Percentiles rank a stretch among this genome's conserved stretches.
These are phyloP conservation scores for Tetragnatha montana DNA, from an alignment of 2,888 invertebrate species.

Conservation along the genomic window DNA sequence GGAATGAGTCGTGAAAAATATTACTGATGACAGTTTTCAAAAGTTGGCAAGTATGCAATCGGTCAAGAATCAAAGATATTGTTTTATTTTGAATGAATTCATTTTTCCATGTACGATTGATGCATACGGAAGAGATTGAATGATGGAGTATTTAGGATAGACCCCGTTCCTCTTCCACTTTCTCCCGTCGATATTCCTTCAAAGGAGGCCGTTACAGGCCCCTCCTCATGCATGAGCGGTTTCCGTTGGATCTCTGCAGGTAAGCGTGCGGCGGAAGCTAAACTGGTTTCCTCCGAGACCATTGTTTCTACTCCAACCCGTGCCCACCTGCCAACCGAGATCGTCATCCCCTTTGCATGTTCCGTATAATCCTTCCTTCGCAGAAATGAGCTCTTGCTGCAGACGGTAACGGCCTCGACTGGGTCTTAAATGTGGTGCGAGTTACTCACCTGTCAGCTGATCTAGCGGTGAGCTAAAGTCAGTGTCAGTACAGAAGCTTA, in stretches of 20 bases:
- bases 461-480: too few species aligned
- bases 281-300: constrained; percentile 57
- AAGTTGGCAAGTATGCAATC: too few species aligned
- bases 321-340: constrained; percentile 1
- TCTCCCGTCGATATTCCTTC: neutral
- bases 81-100: neutral
- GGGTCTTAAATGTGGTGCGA: neutral
- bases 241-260: constrained; percentile 20
- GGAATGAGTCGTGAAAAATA: too few species aligned
- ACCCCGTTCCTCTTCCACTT: constrained; percentile 3
- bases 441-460: too few species aligned
- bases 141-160: too few species aligned
- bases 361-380: neutral
- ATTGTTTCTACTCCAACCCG: constrained; percentile 40
- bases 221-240: constrained; percentile 1
- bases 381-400: neutral
- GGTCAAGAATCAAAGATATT: too few species aligned
- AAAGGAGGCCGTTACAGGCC: constrained; percentile 29
- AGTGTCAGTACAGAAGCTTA: too few species aligned
- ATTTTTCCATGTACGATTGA: neutral
- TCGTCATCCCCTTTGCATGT: neutral
- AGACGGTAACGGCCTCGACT: neutral
- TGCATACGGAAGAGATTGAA: neutral
- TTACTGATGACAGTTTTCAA: too few species aligned
- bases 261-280: constrained; percentile 51